Evolutionary conservation across 2,888 invertebrate species (phyloP).

Genomic region (Crioceris asparagi): DNA sequence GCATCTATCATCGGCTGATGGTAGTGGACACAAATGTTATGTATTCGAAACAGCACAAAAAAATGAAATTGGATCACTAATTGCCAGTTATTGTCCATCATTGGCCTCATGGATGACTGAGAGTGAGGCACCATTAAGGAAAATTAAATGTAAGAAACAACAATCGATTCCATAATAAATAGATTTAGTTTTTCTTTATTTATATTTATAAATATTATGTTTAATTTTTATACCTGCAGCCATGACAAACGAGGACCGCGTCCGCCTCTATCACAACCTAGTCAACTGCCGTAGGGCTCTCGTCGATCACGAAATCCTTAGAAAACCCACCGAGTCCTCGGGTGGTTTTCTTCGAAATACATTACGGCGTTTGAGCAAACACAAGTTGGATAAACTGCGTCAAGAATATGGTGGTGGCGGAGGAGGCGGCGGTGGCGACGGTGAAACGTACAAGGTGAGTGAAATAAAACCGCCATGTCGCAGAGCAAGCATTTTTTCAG

Average conservation of each 20-base stretch:
- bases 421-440: no score
- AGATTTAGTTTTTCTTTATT: no score
- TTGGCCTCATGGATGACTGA: constrained; percentile 75
- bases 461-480: no score
- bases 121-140: constrained; percentile 52
- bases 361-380: constrained; percentile 72
- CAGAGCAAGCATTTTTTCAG: no score
- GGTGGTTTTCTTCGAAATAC: constrained; percentile 86
- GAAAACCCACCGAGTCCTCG: constrained; percentile 72
- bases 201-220: no score
- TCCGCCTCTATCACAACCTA: constrained; percentile 78
- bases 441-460: constrained; percentile 83
- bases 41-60: constrained; percentile 87
- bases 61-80: constrained; percentile 83
- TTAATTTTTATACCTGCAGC: no score
- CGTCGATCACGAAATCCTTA: constrained; percentile 70
- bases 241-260: constrained; percentile 80
- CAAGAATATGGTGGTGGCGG: constrained; percentile 58
- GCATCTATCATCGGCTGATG: constrained; percentile 52
- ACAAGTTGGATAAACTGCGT: constrained; percentile 66
- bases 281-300: constrained; percentile 72
- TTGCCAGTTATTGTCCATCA: constrained; percentile 82
- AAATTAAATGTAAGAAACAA: constrained; percentile 37
- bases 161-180: no score
- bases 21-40: constrained; percentile 69